These are phyloP conservation scores for Clarias batrachus DNA, from an alignment of 2,113 vertebrate species.

Conservation along the genomic window DNA sequence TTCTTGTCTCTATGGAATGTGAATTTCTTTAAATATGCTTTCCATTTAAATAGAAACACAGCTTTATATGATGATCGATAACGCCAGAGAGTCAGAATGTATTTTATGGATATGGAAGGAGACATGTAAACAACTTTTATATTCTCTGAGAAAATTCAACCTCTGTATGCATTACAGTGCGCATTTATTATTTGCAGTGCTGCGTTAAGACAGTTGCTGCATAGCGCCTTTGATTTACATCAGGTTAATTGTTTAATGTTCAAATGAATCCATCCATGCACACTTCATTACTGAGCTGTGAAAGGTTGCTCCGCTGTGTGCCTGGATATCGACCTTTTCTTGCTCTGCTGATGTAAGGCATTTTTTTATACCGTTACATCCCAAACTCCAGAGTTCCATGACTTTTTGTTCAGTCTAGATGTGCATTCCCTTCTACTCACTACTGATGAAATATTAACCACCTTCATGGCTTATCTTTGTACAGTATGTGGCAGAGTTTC, in stretches of 20 bases:
- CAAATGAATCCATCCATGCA: slow-evolving; percentile 41
- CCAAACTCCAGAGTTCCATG: slow-evolving; percentile 39
- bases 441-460: slow-evolving; percentile 42
- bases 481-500: slow-evolving; percentile 36
- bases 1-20: background rate
- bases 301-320: slow-evolving; percentile 20
- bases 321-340: slow-evolving; percentile 36
- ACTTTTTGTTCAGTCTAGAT: slow-evolving; percentile 28
- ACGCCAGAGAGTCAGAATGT: background rate
- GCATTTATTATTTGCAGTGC: slow-evolving; percentile 11
- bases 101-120: background rate
- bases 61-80: slow-evolving; percentile 6
- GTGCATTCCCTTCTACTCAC: slow-evolving; percentile 18
- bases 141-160: background rate
- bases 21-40: slow-evolving; percentile 4
- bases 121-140: background rate
- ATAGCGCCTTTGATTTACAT: slow-evolving; percentile 20
- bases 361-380: slow-evolving; percentile 28
- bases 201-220: slow-evolving; percentile 11
- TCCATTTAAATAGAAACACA: background rate
- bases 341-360: slow-evolving; percentile 32
- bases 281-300: slow-evolving; percentile 29
- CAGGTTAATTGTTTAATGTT: slow-evolving; percentile 35
- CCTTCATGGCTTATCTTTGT: slow-evolving; percentile 39
- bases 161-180: background rate